Evolutionary conservation across 2,797 vertebrate species (phyloP), one percentile per base, ranked within the genome.

Genomic region (Oreochromis mossambicus): DNA sequence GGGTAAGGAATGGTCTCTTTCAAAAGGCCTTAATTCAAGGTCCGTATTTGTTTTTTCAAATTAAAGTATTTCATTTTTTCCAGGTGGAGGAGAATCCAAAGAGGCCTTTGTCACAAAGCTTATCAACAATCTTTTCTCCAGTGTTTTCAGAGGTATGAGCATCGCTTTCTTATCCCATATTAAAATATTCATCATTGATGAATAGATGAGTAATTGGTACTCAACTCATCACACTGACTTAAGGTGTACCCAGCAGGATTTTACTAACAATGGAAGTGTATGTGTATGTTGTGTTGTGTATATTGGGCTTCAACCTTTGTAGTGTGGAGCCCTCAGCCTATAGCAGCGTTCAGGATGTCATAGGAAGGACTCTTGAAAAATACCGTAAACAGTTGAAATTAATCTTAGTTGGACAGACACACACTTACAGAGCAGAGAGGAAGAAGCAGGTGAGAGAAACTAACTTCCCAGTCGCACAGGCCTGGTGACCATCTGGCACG

Each of bases 91-190:
- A 97, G 87, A 95, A 95, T 94, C 95, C 97, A 89, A 97, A 97
- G 94, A 96, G 96, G 93, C 97, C 97, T 93, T 96, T 97, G 77
- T 99, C 98, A 70, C 97, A 98, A 90, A 98, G 98, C 92, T 95
- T 98, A 91, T 96, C 98, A 48, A 97, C 98, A 54, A 96, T 99
- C 94, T 98, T 99, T 92, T 96, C 97, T 38, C 98, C 98, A 41
- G 88, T 99, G 86, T 99, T 99, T 96, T 95, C 96, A 78, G 98
- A 99, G 97, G 99, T 99, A 96, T 96, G 92, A 70, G 8, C 56
- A 41, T 68, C 5, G 26, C 55, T 17, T 24, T 14, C 1, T 73
- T 79, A 73, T n/a, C 21, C 12, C 12, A 68, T 34, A 41, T 80
- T 54, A 63, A 73, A 58, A 77, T 14, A 15, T 29, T 58, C 26